Base-by-base conservation (phyloP, 2,113 vertebrate genomes). In the Motacilla alba region DNA sequence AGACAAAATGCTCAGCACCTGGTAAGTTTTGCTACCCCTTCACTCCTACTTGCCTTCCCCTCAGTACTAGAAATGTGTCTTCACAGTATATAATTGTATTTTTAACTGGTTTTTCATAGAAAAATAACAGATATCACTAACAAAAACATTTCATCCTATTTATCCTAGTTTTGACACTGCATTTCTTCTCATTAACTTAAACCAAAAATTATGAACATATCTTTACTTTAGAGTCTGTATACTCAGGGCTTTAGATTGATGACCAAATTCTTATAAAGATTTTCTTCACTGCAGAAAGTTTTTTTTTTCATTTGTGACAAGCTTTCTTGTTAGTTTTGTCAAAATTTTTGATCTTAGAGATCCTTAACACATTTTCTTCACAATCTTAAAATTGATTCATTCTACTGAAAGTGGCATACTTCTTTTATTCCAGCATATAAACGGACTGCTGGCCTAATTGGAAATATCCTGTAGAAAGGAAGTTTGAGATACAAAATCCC, bases 331-430 rank as follows among this genome's bases (percentile, higher is more conserved):
- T 55, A 78, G 26, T 43, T 93, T 84, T 20, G 33, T 72, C 35
- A 91, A 69, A 94, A 92, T 82, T 63, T 50, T 85, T 70, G 17
- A 86, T 90, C 92, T 90, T 80, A 53, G 15, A 95, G 64, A 68
- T 85, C 28, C 47, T 46, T 72, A 41, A 83, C 39, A 80, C 41
- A 35, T 74, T 93, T 81, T 66, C 49, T 77, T 49, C 18, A 52
- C 21, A 87, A 49, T 76, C n/a, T 28, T 77, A 91, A 94, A 96
- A 90, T 18, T 41, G 43, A 69, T 84, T 77, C 46, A 73, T 76
- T 85, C 70, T 75, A 46, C 41, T 78, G 19, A 82, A 92, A 74
- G 62, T n/a, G 18, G 43, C 47, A 56, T 7, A 13, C 31, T 90
- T 63, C 75, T 74, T 97, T 80, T 92, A 83, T 77, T 47, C 52